Conservation (phyloP, 2,113 vertebrate species). For the Corythornis cristatus region DNA sequence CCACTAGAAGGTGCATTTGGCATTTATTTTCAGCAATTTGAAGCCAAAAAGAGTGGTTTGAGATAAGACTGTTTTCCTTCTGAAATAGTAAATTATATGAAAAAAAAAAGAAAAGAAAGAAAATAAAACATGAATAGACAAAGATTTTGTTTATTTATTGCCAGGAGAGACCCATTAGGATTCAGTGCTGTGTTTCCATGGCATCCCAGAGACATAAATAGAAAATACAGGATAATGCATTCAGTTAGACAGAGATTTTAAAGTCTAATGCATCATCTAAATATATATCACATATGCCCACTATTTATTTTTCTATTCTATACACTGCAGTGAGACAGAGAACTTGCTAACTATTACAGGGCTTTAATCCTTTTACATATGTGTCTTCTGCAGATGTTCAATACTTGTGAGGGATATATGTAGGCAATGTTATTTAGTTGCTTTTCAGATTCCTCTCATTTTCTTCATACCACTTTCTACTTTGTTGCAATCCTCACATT, state of each 20-base stretch:
- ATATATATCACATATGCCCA: constrained; percentile 74
- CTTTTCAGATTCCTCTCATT: background rate
- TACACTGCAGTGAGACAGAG: constrained; percentile 17
- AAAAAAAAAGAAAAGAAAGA: constrained; percentile 47
- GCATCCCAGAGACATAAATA: constrained; percentile 79
- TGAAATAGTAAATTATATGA: constrained; percentile 73
- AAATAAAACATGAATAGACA: constrained; percentile 76
- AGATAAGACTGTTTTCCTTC: constrained; percentile 63
- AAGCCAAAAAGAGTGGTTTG: constrained; percentile 9
- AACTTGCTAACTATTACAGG: constrained; percentile 42
- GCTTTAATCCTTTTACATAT: constrained; percentile 54
- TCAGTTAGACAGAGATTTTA: constrained; percentile 78
- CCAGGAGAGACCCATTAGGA: constrained; percentile 75
- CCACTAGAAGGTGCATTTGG: constrained; percentile 71
- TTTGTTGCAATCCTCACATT: background rate
- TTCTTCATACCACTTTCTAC: background rate
- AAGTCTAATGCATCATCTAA: constrained; percentile 79
- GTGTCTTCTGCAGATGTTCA: background rate
- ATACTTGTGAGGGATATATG: background rate
- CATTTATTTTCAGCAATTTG: constrained; percentile 51
- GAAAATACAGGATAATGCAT: constrained; percentile 79
- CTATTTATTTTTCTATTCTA: constrained; percentile 75
- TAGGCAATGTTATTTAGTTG: background rate
- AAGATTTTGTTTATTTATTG: constrained; percentile 82
- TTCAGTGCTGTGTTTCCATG: constrained; percentile 78